Evolutionary conservation across 2,888 invertebrate genomes (phyloP).

Genomic region (Xestia xanthographa): DNA sequence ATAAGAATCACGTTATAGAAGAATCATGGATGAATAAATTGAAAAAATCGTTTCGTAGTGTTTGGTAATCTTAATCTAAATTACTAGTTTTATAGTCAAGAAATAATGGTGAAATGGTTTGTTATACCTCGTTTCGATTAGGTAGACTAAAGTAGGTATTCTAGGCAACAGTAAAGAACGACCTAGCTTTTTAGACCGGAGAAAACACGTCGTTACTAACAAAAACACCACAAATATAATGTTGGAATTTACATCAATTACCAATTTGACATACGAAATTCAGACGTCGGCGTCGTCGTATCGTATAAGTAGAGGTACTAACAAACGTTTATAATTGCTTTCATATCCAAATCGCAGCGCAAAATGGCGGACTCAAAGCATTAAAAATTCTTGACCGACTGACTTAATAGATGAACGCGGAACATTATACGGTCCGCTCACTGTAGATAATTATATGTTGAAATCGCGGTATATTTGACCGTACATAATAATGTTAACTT

Average conservation of each 20-base stretch:
- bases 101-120: neutral
- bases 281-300: conserved; percentile 22
- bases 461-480: conserved; percentile 77
- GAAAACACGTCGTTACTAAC: conserved; percentile 15
- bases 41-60: neutral
- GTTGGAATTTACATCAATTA: conserved; percentile 33
- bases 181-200: conserved; percentile 15
- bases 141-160: neutral
- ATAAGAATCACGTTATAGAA: conserved; percentile 15
- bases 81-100: neutral
- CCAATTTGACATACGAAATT: conserved; percentile 46
- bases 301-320: conserved; percentile 41
- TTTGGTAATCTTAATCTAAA: conserved; percentile 4
- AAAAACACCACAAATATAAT: conserved; percentile 29
- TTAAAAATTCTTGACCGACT: conserved; percentile 73
- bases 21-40: conserved; percentile 9
- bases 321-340: conserved; percentile 60
- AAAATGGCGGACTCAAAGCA: conserved; percentile 69
- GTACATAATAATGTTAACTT: conserved; percentile 80
- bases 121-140: neutral
- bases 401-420: conserved; percentile 74
- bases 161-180: neutral
- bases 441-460: conserved; percentile 76
- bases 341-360: conserved; percentile 64
- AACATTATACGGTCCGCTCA: conserved; percentile 69